phyloP scores from a whole-genome alignment of 2,113 vertebrate species.

The Lepidothrix coronata region DNA sequence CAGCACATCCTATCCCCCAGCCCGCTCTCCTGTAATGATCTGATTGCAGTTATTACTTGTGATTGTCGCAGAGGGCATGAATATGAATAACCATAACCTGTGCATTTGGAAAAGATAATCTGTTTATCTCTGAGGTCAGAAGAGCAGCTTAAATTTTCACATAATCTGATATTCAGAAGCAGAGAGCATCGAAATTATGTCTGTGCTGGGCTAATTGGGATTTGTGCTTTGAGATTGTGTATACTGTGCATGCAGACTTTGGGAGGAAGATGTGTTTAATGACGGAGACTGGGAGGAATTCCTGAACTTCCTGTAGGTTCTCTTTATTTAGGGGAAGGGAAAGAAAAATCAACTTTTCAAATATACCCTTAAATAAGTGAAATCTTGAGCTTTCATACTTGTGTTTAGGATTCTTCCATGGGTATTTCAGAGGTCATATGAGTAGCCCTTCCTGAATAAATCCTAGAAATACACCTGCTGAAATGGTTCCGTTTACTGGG shows the following conservation, averaged over 20 bases:
- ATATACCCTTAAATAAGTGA: neutral
- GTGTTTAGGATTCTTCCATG: neutral
- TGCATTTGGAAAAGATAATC: neutral
- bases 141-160: neutral
- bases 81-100: neutral
- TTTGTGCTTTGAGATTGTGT: neutral
- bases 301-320: neutral
- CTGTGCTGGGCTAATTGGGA: neutral
- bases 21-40: neutral
- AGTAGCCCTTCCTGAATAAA: neutral
- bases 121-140: neutral
- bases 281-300: neutral
- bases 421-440: neutral
- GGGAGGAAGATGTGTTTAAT: neutral
- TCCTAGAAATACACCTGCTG: neutral
- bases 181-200: neutral
- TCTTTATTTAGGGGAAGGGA: neutral
- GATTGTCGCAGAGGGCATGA: neutral
- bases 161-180: neutral
- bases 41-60: neutral
- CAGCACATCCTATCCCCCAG: neutral
- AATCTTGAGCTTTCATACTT: neutral
- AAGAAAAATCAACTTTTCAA: neutral
- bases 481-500: neutral
- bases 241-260: neutral